Percentiles rank a stretch among this genome's conserved stretches.
Conservation (phyloP, 2,113 vertebrate species). For the Forbesichthys papilliferus region DNA sequence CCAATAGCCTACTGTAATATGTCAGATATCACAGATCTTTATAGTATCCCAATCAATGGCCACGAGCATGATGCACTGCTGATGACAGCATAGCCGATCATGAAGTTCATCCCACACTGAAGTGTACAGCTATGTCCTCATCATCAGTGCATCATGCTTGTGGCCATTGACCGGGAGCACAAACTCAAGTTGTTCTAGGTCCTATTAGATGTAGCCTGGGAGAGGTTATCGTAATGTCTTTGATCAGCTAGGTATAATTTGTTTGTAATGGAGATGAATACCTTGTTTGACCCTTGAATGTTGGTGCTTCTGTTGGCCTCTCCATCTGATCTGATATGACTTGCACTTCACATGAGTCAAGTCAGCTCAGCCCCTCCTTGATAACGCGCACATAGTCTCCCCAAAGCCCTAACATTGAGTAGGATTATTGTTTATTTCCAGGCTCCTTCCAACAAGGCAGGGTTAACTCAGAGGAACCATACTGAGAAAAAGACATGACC, state of each 20-base stretch:
- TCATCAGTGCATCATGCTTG: too few species aligned
- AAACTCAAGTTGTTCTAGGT: background rate
- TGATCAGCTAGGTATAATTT: background rate
- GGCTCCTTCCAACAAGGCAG: constrained; percentile 38
- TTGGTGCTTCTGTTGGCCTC: constrained; percentile 26
- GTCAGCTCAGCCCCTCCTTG: constrained; percentile 41
- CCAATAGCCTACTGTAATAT: constrained; percentile 1
- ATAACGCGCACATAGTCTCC: constrained; percentile 18
- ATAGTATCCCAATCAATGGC: background rate
- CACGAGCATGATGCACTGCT: too few species aligned
- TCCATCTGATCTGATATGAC: constrained; percentile 35
- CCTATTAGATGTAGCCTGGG: background rate
- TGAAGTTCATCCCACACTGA: too few species aligned
- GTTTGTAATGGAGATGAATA: constrained; percentile 2
- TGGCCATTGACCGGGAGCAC: too few species aligned
- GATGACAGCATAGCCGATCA: background rate
- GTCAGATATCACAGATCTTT: background rate
- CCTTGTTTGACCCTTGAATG: background rate
- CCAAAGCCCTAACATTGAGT: constrained; percentile 49
- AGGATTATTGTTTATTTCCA: constrained; percentile 61
- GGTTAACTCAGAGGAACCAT: constrained; percentile 51
- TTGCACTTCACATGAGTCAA: constrained; percentile 54
- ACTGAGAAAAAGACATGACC: background rate
- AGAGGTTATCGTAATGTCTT: background rate
- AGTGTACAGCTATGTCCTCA: too few species aligned